A percentile compares a stretch with the other conserved stretches of the same genome.
These are phyloP conservation scores for Catharus minimus DNA, from an alignment of 2,113 vertebrate species.

Conservation along the genomic window DNA sequence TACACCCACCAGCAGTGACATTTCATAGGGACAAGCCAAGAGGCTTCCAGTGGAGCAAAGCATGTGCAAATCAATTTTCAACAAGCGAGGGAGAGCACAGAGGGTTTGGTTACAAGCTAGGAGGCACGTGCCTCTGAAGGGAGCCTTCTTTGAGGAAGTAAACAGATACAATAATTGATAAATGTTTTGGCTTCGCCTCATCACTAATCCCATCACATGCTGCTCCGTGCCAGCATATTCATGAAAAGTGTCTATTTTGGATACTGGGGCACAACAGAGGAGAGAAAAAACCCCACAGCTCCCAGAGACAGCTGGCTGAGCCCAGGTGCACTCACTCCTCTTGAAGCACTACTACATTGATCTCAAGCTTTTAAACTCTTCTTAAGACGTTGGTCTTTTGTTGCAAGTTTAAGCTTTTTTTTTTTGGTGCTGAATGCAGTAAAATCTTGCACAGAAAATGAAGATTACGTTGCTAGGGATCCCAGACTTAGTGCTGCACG, in stretches of 20 bases:
- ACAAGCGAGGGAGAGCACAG: not conserved
- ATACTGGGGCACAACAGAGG: not conserved
- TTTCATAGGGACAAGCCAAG: not conserved
- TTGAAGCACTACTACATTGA: not conserved
- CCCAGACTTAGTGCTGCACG: not conserved
- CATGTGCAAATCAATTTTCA: not conserved
- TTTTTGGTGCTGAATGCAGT: not conserved
- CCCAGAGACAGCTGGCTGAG: rapidly evolving
- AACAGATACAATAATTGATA: conserved; percentile 24
- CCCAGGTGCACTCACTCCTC: not conserved
- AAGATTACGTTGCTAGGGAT: not conserved
- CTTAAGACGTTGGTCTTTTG: not conserved
- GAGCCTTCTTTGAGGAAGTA: not conserved
- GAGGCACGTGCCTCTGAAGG: not conserved
- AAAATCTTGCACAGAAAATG: not conserved
- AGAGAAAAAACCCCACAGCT: not conserved
- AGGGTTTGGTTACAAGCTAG: not conserved
- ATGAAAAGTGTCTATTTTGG: not conserved
- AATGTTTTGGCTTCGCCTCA: not conserved
- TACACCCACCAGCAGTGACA: not conserved
- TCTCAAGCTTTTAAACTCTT: not conserved
- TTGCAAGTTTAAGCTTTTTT: not conserved
- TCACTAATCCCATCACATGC: conserved; percentile 1
- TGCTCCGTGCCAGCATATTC: not conserved
- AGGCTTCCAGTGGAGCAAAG: not conserved